These are phyloP conservation scores for Archips xylosteana DNA, from an alignment of 2,888 invertebrate species.

Conservation along the genomic window DNA sequence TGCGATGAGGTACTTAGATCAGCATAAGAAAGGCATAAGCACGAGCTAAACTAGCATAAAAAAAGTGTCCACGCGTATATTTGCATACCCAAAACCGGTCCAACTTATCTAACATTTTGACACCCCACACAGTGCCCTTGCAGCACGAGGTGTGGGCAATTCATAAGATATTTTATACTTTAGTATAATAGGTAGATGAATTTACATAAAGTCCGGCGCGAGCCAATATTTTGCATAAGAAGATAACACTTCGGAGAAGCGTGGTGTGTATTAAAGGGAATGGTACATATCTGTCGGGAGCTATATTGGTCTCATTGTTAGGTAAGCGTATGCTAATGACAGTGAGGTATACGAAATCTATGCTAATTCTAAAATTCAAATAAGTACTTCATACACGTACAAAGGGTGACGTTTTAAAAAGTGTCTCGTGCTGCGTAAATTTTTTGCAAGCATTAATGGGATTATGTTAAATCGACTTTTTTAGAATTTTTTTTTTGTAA, in stretches of 20 bases:
- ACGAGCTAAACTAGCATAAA: slow-evolving; percentile 78
- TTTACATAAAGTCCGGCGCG: slow-evolving; percentile 84
- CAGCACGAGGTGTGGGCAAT: slow-evolving; percentile 58
- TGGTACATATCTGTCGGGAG: slow-evolving; percentile 49
- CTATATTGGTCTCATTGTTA: slow-evolving; percentile 59
- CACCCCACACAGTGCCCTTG: slow-evolving; percentile 65
- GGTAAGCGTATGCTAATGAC: slow-evolving; percentile 60
- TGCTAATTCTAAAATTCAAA: slow-evolving; percentile 35
- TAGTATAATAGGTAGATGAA: slow-evolving; percentile 67
- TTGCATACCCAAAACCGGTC: slow-evolving; percentile 75
- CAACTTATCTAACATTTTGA: slow-evolving; percentile 67
- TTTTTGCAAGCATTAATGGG: neutral
- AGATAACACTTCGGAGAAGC: slow-evolving; percentile 76
- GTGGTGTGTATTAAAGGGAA: slow-evolving; percentile 61
- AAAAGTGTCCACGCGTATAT: slow-evolving; percentile 81
- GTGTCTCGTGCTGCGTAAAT: neutral
- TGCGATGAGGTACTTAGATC: slow-evolving; percentile 50
- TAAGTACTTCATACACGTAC: neutral
- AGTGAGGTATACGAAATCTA: slow-evolving; percentile 43
- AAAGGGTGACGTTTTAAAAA: slow-evolving; percentile 6
- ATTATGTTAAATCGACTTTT: too few relatives aligned
- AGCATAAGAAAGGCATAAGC: slow-evolving; percentile 70
- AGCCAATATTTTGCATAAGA: slow-evolving; percentile 83
- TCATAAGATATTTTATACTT: slow-evolving; percentile 65
- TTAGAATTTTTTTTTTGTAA: too few relatives aligned